Percentiles rank a stretch among this genome's conserved stretches.
These are phyloP conservation scores for Mesochorus sp. DNA, from an alignment of 2,888 invertebrate species.

Conservation along the genomic window DNA sequence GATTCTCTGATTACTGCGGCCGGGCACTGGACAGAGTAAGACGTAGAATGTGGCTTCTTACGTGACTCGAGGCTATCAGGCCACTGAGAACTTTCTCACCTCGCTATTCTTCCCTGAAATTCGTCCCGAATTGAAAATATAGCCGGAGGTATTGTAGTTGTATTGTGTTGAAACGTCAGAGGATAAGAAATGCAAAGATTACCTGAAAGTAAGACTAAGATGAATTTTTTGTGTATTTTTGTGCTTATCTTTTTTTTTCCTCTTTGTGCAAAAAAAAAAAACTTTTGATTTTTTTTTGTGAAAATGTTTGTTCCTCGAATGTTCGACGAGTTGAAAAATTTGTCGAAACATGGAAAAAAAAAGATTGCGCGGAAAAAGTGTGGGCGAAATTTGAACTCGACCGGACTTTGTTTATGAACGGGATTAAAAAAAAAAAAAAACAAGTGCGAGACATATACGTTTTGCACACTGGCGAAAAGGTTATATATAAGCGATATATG, in stretches of 20 bases:
- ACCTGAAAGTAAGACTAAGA: background rate
- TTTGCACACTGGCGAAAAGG: slow-evolving; percentile 66
- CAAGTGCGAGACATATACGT: background rate
- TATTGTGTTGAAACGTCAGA: slow-evolving; percentile 30
- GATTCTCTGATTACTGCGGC: slow-evolving; percentile 24
- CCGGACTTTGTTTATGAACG: too few species aligned
- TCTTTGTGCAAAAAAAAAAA: background rate
- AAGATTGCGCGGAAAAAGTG: too few species aligned
- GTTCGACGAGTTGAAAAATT: too few species aligned
- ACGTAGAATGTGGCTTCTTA: slow-evolving; percentile 45
- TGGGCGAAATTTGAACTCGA: too few species aligned
- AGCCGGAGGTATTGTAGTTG: slow-evolving; percentile 50
- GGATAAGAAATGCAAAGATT: slow-evolving; percentile 8
- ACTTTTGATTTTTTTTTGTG: too few species aligned
- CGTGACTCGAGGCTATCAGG: slow-evolving; percentile 10
- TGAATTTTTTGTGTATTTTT: background rate
- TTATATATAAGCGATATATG: slow-evolving; percentile 75
- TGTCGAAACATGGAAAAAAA: too few species aligned
- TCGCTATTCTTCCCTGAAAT: slow-evolving; percentile 31
- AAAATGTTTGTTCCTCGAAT: too few species aligned
- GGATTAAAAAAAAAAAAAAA: slow-evolving; percentile 20
- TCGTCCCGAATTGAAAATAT: slow-evolving; percentile 59
- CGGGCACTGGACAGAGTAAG: slow-evolving; percentile 34
- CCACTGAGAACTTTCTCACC: slow-evolving; percentile 24
- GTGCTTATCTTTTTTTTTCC: background rate